phyloP scores from a whole-genome alignment of 2,888 invertebrate genomes.

The Acrobeloides nanus region DNA sequence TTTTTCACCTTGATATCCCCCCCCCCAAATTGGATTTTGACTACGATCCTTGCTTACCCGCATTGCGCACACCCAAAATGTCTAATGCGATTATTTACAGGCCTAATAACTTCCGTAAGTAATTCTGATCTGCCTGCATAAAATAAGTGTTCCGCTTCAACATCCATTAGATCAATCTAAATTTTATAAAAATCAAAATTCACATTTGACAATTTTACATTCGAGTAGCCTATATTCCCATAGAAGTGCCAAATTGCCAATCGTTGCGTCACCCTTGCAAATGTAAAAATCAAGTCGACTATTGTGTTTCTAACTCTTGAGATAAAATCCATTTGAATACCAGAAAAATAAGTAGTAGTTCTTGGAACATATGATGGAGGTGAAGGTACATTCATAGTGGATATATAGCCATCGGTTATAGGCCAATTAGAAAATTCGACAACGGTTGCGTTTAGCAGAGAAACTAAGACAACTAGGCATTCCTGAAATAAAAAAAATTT shows the following conservation, averaged over 20 bases:
- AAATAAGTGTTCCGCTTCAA: constrained; percentile 36
- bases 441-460: constrained; percentile 40
- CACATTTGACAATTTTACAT: constrained; percentile 11
- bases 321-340: constrained; percentile 30
- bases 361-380: constrained; percentile 36
- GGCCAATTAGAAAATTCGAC: constrained; percentile 50
- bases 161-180: constrained; percentile 28
- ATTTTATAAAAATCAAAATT: constrained; percentile 1
- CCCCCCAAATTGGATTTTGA: too few species aligned
- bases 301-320: constrained; percentile 35
- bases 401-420: constrained; percentile 43
- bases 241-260: constrained; percentile 29
- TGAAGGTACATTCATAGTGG: constrained; percentile 40
- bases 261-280: constrained; percentile 34
- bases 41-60: constrained; percentile 14
- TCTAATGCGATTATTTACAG: constrained; percentile 42
- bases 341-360: constrained; percentile 37
- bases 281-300: constrained; percentile 32
- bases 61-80: constrained; percentile 43
- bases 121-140: constrained; percentile 45
- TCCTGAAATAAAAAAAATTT: constrained; percentile 28
- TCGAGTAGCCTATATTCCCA: constrained; percentile 24
- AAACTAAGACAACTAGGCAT: constrained; percentile 39
- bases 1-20: too few species aligned
- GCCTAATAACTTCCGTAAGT: constrained; percentile 37